Conservation (phyloP, 2,797 vertebrate species). For the Thunnus albacares region DNA sequence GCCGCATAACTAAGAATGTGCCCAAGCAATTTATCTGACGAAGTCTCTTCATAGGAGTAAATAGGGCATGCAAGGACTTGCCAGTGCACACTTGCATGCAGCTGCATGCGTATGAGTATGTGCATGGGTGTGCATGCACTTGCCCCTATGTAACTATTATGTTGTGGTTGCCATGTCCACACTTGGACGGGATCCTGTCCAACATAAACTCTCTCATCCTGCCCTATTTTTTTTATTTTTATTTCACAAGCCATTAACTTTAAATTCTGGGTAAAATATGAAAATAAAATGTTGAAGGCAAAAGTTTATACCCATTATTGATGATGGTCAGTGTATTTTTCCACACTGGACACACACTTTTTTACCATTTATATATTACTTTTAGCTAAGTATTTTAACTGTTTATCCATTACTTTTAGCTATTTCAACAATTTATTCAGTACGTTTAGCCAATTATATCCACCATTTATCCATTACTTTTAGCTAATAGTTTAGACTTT, state of each 20-base stretch:
- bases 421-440: neutral
- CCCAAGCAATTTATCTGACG: constrained; percentile 20
- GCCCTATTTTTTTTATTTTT: constrained; percentile 36
- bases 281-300: constrained; percentile 37
- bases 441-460: neutral
- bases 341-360: neutral
- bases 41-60: constrained; percentile 26
- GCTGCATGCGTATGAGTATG: constrained; percentile 15
- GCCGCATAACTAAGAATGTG: constrained; percentile 34
- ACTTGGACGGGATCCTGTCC: constrained; percentile 36
- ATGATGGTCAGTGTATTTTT: constrained; percentile 44
- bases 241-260: constrained; percentile 59
- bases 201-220: constrained; percentile 43
- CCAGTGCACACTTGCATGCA: constrained; percentile 10
- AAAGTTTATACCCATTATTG: constrained; percentile 16
- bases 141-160: constrained; percentile 40
- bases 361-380: too few relatives aligned
- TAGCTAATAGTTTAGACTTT: neutral
- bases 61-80: constrained; percentile 21
- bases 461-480: neutral
- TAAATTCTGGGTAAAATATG: constrained; percentile 27
- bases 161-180: constrained; percentile 41
- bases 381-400: too few relatives aligned
- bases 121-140: constrained; percentile 16
- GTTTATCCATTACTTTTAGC: too few relatives aligned